These are phyloP conservation scores for Dyspetes luteomarginatus DNA, from an alignment of 2,888 invertebrate species.

Conservation along the genomic window DNA sequence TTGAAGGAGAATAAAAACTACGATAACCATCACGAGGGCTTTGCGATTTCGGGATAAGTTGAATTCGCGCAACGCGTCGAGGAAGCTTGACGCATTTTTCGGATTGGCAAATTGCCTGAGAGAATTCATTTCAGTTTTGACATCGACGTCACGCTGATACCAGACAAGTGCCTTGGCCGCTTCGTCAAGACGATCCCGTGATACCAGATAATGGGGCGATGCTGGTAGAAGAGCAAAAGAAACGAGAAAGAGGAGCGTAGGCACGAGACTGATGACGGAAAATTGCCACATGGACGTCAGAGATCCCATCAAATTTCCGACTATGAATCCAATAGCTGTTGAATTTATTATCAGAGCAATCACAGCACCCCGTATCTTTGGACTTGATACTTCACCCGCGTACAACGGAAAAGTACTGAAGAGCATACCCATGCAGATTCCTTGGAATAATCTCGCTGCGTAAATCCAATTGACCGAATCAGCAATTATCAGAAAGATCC, in stretches of 20 bases:
- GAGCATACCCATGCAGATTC: conserved; percentile 67
- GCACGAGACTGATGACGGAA: conserved; percentile 58
- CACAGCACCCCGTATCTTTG: conserved; percentile 72
- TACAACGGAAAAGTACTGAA: conserved; percentile 69
- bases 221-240: conserved; percentile 44
- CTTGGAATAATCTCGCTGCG: conserved; percentile 66
- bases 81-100: conserved; percentile 32
- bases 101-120: conserved; percentile 66
- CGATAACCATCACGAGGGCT: conserved; percentile 71
- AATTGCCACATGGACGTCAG: conserved; percentile 60
- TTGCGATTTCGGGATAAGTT: conserved; percentile 65
- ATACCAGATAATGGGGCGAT: conserved; percentile 62
- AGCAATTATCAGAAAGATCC: conserved; percentile 71
- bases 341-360: conserved; percentile 57
- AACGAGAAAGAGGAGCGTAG: conserved; percentile 54
- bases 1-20: conserved; percentile 76
- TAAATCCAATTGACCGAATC: conserved; percentile 71
- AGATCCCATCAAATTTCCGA: conserved; percentile 61
- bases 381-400: conserved; percentile 73
- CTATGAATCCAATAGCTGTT: conserved; percentile 37
- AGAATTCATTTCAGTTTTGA: conserved; percentile 65
- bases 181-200: conserved; percentile 48
- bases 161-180: conserved; percentile 70
- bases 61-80: conserved; percentile 65
- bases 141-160: conserved; percentile 70